Conservation (phyloP, 2,888 invertebrate species). For the Ophonus ardosiacus region DNA sequence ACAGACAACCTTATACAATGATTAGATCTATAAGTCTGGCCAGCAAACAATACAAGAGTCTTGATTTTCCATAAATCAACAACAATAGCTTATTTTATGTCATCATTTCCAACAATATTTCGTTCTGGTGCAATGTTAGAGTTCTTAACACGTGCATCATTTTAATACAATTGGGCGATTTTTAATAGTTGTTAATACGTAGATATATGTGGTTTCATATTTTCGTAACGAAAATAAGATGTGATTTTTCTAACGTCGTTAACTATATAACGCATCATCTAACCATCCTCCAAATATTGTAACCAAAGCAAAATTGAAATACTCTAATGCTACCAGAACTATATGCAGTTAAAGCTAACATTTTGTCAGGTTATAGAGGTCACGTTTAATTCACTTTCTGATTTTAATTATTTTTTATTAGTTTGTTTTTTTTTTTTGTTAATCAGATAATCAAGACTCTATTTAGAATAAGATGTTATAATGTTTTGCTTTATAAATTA, state of each 20-base stretch:
- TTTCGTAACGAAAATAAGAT: no score
- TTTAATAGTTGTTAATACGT: no score
- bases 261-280: no score
- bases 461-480: background rate
- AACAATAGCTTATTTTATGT: background rate
- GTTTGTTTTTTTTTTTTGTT: background rate
- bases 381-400: background rate
- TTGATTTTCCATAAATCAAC: background rate
- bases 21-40: background rate
- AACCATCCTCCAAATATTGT: no score
- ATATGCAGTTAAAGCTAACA: background rate
- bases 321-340: no score
- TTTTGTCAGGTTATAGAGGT: background rate
- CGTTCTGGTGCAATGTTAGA: no score
- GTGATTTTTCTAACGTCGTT: no score
- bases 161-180: no score
- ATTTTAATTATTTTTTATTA: background rate
- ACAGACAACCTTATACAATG: background rate
- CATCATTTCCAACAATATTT: no score
- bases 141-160: no score
- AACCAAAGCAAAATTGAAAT: no score
- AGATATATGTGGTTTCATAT: no score
- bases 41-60: background rate
- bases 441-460: background rate
- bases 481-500: background rate